Evolutionary conservation across 1,140 invertebrate species (phyloP), one percentile per base, ranked within the genome.

Genomic region (Neoseiulus cucumeris): DNA sequence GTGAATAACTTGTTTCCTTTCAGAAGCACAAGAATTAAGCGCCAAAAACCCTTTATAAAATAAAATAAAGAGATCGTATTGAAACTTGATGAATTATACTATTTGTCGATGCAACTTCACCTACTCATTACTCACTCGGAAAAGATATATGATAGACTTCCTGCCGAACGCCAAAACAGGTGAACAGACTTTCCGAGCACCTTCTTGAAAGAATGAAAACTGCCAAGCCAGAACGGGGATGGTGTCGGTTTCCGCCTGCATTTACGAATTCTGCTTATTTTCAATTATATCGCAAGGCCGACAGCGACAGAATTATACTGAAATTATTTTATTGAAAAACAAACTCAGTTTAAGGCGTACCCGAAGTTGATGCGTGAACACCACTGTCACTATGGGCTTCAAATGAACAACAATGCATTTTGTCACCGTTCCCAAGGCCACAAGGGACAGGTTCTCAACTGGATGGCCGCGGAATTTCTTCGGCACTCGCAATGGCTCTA

Each of bases 211-310:
- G 22, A 90, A 78, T 44, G 90, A 85, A 79, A 93, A 83, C 78
- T 95, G 85, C 92, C 92, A 97, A 2, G 87, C 84, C 7, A 97
- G 74, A 42, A 95, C 80, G 0, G 93, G 93, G 17, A 94, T 80
- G 5, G 76, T 77, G 20, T 74, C 70, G 12, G 76, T 70, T 65
- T 74, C 72, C 28, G 76, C 77, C 73, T 75, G 69, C 25, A 71
- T 69, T 51, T 42, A 44, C 64, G 65, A 65, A 42, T 22, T 65
- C 18, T 45, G 22, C 6, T 0, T 14, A 59, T 29, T 59, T 1
- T 9, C 33, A 4, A 39, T 9, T 39, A 6, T 9, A 9, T 4
- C 4, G 33, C 4, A 9, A 39, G 33, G 33, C 33, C 9, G 33
- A 4, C 4, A 4, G 33, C 4, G 33, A 39, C 4, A 9, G 33